Base-by-base conservation (phyloP, 1,140 invertebrate species). In the Leptopilina boulardi region DNA sequence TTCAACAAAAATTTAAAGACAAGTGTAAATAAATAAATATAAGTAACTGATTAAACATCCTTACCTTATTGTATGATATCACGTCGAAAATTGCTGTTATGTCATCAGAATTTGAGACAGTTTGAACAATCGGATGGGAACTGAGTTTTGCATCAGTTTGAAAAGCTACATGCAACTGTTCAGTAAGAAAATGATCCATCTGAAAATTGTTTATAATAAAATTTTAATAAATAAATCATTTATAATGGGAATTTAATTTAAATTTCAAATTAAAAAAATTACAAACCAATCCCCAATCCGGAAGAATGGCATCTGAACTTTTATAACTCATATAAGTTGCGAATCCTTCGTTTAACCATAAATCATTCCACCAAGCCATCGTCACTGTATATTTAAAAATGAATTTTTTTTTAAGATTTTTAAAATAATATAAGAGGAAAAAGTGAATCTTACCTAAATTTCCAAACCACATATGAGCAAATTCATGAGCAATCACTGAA, bases 321-420 rank as follows among this genome's bases (percentile, higher is more conserved):
- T 97, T 96, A 82, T 94, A 96, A 88, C 96, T 93, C 91, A 98
- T 95, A 85, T 95, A 98, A 4, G 94, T 94, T 9, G 97, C 97
- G 86, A 99, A 98, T 2, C 97, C 97, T 92, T 98, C 97, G 89
- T 98, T 98, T 8, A 98, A 90, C 97, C 97, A 98, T 0, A 98
- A 90, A 88, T 98, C 96, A 87, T 96, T 95, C 97, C 97, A 98
- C 97, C 97, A 98, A 80, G 94, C 92, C 93, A 97, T 94, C 11
- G 96, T 98, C 2, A 97, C 97, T 96, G 77, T 79, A 92, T 92
- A 86, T 19, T 66, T 18, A 21, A 19, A 82, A 30, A 47, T 66
- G 18, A 78, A 81, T 44, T 38, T 56, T 74, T 30, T 77, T 42
- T 26, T 66, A 10, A 42, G 34, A 70, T 15, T 56, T 73, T 56